Evolutionary conservation across 2,888 invertebrate genomes (phyloP).

Genomic region (Bruchidius siliquastri): DNA sequence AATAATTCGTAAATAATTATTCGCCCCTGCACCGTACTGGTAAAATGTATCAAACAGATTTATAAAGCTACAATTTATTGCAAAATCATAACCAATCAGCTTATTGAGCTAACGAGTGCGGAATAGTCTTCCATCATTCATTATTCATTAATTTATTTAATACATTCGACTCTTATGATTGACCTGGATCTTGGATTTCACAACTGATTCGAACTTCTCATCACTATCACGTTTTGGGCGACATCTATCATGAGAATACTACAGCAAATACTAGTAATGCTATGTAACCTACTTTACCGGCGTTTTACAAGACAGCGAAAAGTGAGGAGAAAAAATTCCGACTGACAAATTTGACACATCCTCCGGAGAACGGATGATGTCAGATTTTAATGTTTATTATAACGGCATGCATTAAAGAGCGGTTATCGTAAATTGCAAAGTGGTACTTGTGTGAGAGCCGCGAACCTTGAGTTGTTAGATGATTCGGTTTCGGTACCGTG

Average conservation of each 20-base stretch:
- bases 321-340: background rate
- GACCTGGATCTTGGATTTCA: background rate
- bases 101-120: too few relatives aligned
- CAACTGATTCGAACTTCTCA: background rate
- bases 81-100: too few relatives aligned
- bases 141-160: too few relatives aligned
- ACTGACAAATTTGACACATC: background rate
- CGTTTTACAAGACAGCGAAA: background rate
- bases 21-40: too few relatives aligned
- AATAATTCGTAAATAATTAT: too few relatives aligned
- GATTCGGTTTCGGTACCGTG: background rate
- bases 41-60: too few relatives aligned
- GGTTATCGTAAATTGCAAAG: background rate
- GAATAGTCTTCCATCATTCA: too few relatives aligned
- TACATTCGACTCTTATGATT: too few relatives aligned
- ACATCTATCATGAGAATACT: background rate
- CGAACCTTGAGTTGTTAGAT: background rate
- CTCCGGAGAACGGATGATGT: background rate
- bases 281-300: background rate
- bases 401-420: background rate
- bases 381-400: background rate
- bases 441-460: background rate
- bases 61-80: too few relatives aligned
- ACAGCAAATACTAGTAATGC: background rate
- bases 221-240: background rate